phyloP scores from a whole-genome alignment of 2,113 vertebrate species.

The Corythoichthys haematopterus region DNA sequence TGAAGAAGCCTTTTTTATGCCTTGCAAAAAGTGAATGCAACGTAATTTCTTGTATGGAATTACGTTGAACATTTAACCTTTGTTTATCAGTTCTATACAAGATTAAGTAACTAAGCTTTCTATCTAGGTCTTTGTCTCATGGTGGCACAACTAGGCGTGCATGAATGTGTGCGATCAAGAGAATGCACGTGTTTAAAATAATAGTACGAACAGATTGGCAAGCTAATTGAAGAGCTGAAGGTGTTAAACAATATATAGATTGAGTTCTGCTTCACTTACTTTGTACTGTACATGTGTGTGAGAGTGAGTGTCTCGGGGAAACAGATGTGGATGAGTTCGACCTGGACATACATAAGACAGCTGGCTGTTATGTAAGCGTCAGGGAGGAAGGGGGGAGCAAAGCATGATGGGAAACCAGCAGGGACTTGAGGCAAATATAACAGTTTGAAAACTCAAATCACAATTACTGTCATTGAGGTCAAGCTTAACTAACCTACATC shows the following conservation, averaged over 20 bases:
- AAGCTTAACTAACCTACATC: background rate
- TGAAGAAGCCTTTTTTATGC: too few relatives aligned
- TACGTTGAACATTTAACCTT: background rate
- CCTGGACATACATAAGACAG: background rate
- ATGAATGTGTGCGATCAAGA: background rate
- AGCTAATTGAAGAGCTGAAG: background rate
- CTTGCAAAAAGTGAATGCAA: too few relatives aligned
- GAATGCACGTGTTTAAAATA: background rate
- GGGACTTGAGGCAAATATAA: background rate
- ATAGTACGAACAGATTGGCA: background rate
- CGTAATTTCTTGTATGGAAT: too few relatives aligned
- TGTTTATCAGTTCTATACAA: background rate
- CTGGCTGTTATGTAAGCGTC: slow-evolving; percentile 1
- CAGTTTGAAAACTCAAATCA: background rate
- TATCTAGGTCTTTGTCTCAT: background rate
- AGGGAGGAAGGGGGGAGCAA: background rate
- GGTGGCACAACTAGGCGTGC: background rate
- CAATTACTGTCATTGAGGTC: background rate
- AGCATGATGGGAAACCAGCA: background rate
- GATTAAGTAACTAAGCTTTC: background rate
- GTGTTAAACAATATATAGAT: background rate
- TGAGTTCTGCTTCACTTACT: background rate
- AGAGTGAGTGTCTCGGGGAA: background rate
- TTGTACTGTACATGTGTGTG: background rate
- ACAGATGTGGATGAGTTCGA: background rate